phyloP scores from a whole-genome alignment of 1,140 invertebrate genomes.

The Aphelenchoides besseyi region DNA sequence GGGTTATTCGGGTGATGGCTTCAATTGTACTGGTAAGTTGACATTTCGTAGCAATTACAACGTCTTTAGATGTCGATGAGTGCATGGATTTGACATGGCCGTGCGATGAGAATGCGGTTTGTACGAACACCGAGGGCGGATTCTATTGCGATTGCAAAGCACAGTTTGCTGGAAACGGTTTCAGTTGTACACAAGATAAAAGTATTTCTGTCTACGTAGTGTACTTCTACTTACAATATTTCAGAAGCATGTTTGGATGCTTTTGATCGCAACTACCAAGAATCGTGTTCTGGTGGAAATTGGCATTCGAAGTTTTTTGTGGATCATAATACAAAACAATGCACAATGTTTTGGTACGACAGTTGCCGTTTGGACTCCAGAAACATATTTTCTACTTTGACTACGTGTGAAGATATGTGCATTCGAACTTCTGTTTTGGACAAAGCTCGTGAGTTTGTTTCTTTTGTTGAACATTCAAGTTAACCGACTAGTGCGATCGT shows the following conservation, averaged over 20 bases:
- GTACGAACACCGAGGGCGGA: constrained; percentile 79
- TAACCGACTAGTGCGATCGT: too few species aligned
- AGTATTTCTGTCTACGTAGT: constrained; percentile 32
- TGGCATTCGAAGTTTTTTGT: constrained; percentile 53
- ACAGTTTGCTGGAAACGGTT: constrained; percentile 80
- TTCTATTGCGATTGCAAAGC: constrained; percentile 77
- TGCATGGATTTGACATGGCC: constrained; percentile 71
- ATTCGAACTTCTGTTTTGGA: constrained; percentile 46
- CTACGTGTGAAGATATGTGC: constrained; percentile 52
- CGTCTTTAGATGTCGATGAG: constrained; percentile 77
- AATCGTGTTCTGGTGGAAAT: constrained; percentile 39
- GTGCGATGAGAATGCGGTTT: constrained; percentile 84
- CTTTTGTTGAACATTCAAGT: too few species aligned
- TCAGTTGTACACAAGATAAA: constrained; percentile 67
- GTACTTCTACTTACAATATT: constrained; percentile 13
- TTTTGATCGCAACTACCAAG: constrained; percentile 42
- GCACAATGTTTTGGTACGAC: constrained; percentile 51
- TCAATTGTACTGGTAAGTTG: constrained; percentile 68
- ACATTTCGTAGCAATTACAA: not conserved
- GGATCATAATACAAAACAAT: constrained; percentile 48
- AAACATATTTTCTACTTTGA: constrained; percentile 53
- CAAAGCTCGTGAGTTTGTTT: constrained; percentile 34
- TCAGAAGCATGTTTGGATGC: constrained; percentile 51
- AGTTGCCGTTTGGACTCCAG: constrained; percentile 39
- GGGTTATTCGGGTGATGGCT: constrained; percentile 80